phyloP scores from a whole-genome alignment of 2,797 vertebrate species.

The Moxostoma hubbsi region DNA sequence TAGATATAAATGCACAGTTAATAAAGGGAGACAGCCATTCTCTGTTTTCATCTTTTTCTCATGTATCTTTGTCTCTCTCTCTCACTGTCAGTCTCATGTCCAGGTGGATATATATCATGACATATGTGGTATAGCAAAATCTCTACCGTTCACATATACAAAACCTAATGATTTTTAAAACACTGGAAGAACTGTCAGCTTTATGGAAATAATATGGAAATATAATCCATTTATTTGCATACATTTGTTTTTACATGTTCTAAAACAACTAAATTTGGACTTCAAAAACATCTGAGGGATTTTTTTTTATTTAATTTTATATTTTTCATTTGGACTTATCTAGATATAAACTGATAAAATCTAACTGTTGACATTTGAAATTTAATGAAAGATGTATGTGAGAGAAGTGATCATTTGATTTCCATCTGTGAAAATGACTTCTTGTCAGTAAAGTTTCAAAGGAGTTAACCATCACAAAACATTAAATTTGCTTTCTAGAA shows the following conservation, averaged over 20 bases:
- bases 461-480: not conserved
- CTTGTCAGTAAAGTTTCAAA: not conserved
- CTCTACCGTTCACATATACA: not conserved
- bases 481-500: too few relatives aligned
- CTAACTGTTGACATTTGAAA: constrained; percentile 15
- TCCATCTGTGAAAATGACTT: constrained; percentile 5
- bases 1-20: too few relatives aligned
- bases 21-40: too few relatives aligned
- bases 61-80: too few relatives aligned
- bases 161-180: not conserved
- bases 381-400: constrained; percentile 12
- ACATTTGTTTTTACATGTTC: not conserved
- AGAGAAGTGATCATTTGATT: not conserved
- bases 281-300: not conserved
- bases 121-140: too few relatives aligned
- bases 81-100: too few relatives aligned
- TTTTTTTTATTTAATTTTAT: not conserved
- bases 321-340: not conserved
- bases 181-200: constrained; percentile 3
- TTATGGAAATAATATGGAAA: constrained; percentile 30
- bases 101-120: too few relatives aligned
- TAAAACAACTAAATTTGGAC: not conserved
- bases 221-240: not conserved
- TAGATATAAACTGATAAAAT: constrained; percentile 1
- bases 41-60: too few relatives aligned